Conservation (phyloP, 2,888 invertebrate species). For the Zootermopsis nevadensis region DNA sequence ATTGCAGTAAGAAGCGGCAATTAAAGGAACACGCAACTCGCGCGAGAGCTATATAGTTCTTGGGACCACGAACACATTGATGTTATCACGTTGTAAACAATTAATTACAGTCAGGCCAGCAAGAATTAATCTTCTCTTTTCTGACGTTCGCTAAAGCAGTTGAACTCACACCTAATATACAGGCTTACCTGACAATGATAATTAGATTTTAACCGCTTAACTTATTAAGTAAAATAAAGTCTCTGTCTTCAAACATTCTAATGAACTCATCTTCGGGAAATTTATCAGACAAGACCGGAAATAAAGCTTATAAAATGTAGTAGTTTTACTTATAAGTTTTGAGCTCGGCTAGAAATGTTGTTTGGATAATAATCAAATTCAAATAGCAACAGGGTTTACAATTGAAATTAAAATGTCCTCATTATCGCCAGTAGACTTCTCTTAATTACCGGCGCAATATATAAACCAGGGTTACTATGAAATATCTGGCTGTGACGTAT, state of each 20-base stretch:
- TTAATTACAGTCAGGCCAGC: background rate
- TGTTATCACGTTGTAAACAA: background rate
- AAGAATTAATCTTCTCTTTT: background rate
- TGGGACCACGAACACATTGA: background rate
- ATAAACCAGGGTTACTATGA: no score
- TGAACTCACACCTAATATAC: background rate
- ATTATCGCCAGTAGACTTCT: no score
- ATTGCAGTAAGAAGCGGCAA: background rate
- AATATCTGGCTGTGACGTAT: no score
- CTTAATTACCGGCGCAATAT: no score
- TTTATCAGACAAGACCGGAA: background rate
- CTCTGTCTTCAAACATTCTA: background rate
- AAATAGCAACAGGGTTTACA: background rate
- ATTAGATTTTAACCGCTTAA: conserved; percentile 15
- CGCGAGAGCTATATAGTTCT: background rate
- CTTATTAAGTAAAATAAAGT: background rate
- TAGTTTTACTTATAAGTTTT: background rate
- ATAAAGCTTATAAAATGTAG: background rate
- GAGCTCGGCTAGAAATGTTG: background rate
- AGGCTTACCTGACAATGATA: conserved; percentile 25
- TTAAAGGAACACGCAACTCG: background rate
- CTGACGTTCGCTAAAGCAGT: background rate
- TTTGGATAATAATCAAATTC: conserved; percentile 6
- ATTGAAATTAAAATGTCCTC: background rate
- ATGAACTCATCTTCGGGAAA: conserved; percentile 5